Base-by-base conservation (phyloP, 2,888 invertebrate species). In the Busseola fusca region DNA sequence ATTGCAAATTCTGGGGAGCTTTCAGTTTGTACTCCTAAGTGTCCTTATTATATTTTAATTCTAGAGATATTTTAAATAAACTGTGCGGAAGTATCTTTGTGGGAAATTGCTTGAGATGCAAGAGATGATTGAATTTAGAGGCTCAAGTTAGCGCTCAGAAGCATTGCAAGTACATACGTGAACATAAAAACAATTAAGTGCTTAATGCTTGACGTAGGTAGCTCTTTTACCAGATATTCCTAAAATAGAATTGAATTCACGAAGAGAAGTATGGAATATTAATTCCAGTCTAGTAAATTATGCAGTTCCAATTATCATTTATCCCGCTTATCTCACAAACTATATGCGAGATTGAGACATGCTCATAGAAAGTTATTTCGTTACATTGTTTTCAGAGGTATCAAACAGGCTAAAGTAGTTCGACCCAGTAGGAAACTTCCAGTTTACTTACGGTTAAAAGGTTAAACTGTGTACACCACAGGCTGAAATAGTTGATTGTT, bases 31-130 rank as follows among this genome's bases (percentile, higher is more conserved):
- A 74, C 86, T 87, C 75, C 79, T 85, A 81, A 88, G 87, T 79
- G 84, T 83, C 84, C 79, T 84, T 87, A 87, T 90, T 87, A 87
- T 87, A 83, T 86, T 88, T 88, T 87, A 86, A 89, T 88, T 81
- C 64, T 68, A 65, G 52, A 76, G 78, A 69, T 78, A 82, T 83
- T 86, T 81, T 71, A 79, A 75, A 83, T 83, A 79, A 78, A 86
- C 74, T 72, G 63, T 52, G 50, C 45, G 58, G 64, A 75, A 77
- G 75, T 64, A 40, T 42, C 59, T 71, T 75, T 42, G 63, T 16
- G n/a, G 5, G 18, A 60, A 70, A 40, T 70, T 64, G 34, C 37
- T 67, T 30, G 68, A 66, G 42, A 50, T 50, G 12, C 64, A 27
- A 14, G 25, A 52, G 52, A 18, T 64, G 12, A 69, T 64, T 30